A percentile compares a stretch with the other conserved stretches of the same genome.
These are phyloP conservation scores for Villa cingulata DNA, from an alignment of 2,888 invertebrate species.

Conservation along the genomic window DNA sequence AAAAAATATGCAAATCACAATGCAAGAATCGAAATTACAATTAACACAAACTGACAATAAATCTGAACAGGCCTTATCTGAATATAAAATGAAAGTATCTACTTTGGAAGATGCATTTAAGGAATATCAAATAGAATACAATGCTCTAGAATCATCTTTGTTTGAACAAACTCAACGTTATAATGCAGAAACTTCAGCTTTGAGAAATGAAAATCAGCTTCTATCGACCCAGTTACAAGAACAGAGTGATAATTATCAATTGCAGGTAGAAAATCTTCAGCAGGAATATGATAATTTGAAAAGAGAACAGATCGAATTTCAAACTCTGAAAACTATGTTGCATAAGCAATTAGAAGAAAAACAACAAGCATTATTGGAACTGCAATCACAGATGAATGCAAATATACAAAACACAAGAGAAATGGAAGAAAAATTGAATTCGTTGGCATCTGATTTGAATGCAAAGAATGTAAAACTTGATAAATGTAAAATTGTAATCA, in stretches of 20 bases:
- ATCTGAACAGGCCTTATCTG: too few relatives aligned
- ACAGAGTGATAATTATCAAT: too few relatives aligned
- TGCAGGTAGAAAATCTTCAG: too few relatives aligned
- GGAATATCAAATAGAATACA: too few relatives aligned
- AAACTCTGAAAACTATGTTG: conserved; percentile 20
- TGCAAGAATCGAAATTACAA: too few relatives aligned
- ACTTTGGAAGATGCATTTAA: neutral
- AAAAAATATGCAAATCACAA: conserved; percentile 20
- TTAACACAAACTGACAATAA: neutral
- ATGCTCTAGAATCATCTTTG: too few relatives aligned
- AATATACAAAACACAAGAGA: conserved; percentile 30
- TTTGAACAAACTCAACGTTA: too few relatives aligned
- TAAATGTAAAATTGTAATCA: conserved; percentile 39
- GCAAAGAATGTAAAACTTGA: conserved; percentile 41
- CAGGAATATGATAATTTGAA: too few relatives aligned
- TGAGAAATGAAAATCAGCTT: too few relatives aligned
- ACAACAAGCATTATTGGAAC: conserved; percentile 4
- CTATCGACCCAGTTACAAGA: too few relatives aligned
- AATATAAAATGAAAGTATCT: neutral
- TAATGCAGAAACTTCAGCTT: too few relatives aligned
- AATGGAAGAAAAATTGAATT: conserved; percentile 34
- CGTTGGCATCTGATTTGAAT: conserved; percentile 38
- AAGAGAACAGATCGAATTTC: too few relatives aligned
- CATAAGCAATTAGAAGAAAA: conserved; percentile 3
- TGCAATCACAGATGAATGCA: conserved; percentile 8